These are phyloP conservation scores for Drosophila eugracilis DNA, from an alignment of 1,140 invertebrate genomes.

Conservation along the genomic window DNA sequence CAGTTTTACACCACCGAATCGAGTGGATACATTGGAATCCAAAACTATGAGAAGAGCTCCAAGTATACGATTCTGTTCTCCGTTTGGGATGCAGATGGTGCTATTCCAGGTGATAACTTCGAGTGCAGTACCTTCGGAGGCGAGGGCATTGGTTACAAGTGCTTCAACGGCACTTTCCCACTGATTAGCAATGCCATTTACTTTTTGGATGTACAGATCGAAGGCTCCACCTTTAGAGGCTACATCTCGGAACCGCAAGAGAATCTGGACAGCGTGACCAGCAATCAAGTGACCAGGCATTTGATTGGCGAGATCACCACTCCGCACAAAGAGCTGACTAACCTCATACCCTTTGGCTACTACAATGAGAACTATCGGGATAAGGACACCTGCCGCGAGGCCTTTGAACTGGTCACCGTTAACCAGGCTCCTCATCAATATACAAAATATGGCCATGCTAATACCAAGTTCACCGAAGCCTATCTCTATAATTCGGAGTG, in stretches of 20 bases:
- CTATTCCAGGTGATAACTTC: slow-evolving; percentile 10
- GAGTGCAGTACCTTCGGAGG: slow-evolving; percentile 33
- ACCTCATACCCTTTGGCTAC: slow-evolving; percentile 36
- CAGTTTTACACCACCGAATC: slow-evolving; percentile 36
- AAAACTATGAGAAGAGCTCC: slow-evolving; percentile 39
- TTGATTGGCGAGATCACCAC: slow-evolving; percentile 35
- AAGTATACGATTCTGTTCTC: slow-evolving; percentile 34
- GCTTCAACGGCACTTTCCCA: slow-evolving; percentile 32
- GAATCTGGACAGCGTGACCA: slow-evolving; percentile 17
- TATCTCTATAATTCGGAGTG: slow-evolving; percentile 32
- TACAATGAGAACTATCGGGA: slow-evolving; percentile 43
- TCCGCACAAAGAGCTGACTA: slow-evolving; percentile 2
- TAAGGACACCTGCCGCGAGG: slow-evolving; percentile 24
- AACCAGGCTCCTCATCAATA: slow-evolving; percentile 37
- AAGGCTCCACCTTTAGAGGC: slow-evolving; percentile 13
- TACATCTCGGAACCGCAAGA: slow-evolving; percentile 45
- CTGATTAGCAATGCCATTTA: slow-evolving; percentile 46
- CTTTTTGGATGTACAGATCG: slow-evolving; percentile 44
- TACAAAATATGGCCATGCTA: neutral
- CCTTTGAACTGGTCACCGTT: slow-evolving; percentile 42
- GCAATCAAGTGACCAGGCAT: neutral
- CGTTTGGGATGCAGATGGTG: slow-evolving; percentile 31
- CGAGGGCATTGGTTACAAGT: slow-evolving; percentile 33
- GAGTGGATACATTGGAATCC: slow-evolving; percentile 32
- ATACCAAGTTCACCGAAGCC: slow-evolving; percentile 17